phyloP scores from a whole-genome alignment of 2,888 invertebrate genomes.

The Drosophila meridiana region DNA sequence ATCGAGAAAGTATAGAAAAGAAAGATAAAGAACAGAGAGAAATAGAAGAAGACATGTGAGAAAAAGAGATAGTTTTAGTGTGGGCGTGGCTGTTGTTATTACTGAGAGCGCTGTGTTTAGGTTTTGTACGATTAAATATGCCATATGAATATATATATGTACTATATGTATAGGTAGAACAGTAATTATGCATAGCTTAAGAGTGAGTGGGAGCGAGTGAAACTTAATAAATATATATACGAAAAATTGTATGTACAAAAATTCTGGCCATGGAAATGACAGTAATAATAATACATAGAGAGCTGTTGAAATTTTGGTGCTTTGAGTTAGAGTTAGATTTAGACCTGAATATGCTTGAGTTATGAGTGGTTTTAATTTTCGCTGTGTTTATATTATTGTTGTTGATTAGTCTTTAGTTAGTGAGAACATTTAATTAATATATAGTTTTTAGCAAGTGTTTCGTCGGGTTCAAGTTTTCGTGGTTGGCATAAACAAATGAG shows the following conservation, averaged over 20 bases:
- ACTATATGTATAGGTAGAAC: slow-evolving; percentile 10
- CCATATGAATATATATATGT: slow-evolving; percentile 21
- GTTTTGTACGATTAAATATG: slow-evolving; percentile 40
- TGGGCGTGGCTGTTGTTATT: slow-evolving; percentile 56
- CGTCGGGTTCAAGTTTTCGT: slow-evolving; percentile 85
- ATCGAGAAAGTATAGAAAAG: slow-evolving; percentile 68
- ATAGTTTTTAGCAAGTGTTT: slow-evolving; percentile 82
- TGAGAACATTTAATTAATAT: slow-evolving; percentile 51
- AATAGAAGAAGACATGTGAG: slow-evolving; percentile 60
- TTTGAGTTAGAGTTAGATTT: slow-evolving; percentile 11
- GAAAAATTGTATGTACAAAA: slow-evolving; percentile 58
- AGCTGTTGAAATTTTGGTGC: slow-evolving; percentile 51
- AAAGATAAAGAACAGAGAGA: slow-evolving; percentile 63
- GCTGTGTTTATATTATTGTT: slow-evolving; percentile 41
- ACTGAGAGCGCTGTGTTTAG: slow-evolving; percentile 34
- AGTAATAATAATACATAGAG: slow-evolving; percentile 15
- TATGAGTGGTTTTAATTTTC: slow-evolving; percentile 32
- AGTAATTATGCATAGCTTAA: slow-evolving; percentile 49
- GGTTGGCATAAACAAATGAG: slow-evolving; percentile 62
- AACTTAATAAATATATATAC: slow-evolving; percentile 26
- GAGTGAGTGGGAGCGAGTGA: slow-evolving; percentile 33
- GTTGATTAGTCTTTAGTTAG: slow-evolving; percentile 38
- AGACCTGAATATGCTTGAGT: slow-evolving; percentile 30
- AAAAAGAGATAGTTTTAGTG: slow-evolving; percentile 71
- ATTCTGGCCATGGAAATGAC: slow-evolving; percentile 66